Evolutionary conservation across 2,113 vertebrate species (phyloP), one percentile per base, ranked within the genome.

Genomic region (Cyprinodon tularosa): DNA sequence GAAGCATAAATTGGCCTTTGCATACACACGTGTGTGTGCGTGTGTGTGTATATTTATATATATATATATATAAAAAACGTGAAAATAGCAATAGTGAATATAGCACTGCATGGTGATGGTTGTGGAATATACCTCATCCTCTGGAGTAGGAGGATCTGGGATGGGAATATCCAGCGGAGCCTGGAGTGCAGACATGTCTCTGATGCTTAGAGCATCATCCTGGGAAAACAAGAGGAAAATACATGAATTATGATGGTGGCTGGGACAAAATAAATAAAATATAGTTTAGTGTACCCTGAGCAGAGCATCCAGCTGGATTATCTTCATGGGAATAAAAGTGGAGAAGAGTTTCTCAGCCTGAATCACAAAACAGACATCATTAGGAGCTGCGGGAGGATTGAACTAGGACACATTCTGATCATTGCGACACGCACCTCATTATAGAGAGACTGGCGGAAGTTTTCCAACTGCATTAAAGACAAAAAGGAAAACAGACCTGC

Each of bases 141-240:
- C 96, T 13, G 95, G 93, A 42, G 93, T 78, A 0, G 96, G 96
- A 0, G 96, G 95, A 50, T 97, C 96, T 2, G 96, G 96, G 13
- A 97, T 95, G 44, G 96, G 96, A 78, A 97, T 97, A 47, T 97
- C 96, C 88, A 97, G 84, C 0, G 95, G 94, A 2, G 95, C 95
- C 39, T 91, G 93, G 3, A 97, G 93, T 0, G 90, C 88, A 0
- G 92, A 85, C 62, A 95, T 79, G 81, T 96, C 95, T 37, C 90
- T 80, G 73, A 96, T 68, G 29, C 88, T 95, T 74, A 97, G 68
- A 2, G 84, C 88, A 0, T 94, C 93, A n/a, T 95, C 93, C 96
- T 97, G 84, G 78, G 3, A 40, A 37, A 83, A 50, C 5, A 62
- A 63, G 36, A 13, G 81, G 47, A 9, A 42, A 57, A 57, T 14